Evolutionary conservation across 2,113 vertebrate genomes (phyloP).

Genomic region (Herpailurus yagouaroundi): DNA sequence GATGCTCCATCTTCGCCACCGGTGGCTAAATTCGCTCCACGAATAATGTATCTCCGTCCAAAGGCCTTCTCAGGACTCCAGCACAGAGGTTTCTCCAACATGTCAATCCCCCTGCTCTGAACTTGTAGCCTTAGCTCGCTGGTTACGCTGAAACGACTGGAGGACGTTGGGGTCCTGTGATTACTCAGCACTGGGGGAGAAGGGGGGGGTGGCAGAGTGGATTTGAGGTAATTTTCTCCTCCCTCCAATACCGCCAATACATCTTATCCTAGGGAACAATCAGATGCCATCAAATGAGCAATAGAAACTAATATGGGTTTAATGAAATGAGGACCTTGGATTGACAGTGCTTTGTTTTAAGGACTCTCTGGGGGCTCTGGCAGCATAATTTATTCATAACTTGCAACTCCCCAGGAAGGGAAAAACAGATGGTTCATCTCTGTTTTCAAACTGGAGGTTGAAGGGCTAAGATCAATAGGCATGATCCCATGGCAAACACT

Average conservation of each 20-base stretch:
- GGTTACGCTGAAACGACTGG: neutral
- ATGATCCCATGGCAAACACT: neutral
- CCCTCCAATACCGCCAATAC: neutral
- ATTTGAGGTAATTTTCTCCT: neutral
- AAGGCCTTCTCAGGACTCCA: neutral
- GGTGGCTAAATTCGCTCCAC: neutral
- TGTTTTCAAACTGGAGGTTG: constrained; percentile 51
- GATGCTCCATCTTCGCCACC: neutral
- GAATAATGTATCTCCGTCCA: neutral
- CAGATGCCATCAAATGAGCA: constrained; percentile 48
- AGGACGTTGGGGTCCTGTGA: neutral
- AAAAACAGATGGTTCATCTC: constrained; percentile 70
- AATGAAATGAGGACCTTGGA: constrained; percentile 60
- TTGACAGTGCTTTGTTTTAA: constrained; percentile 62
- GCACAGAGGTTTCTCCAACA: neutral
- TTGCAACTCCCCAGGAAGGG: constrained; percentile 55
- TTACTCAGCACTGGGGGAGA: neutral
- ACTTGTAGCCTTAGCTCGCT: neutral
- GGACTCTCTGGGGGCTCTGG: constrained; percentile 51
- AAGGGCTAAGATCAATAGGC: constrained; percentile 65
- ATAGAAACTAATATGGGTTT: constrained; percentile 61
- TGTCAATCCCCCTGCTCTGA: neutral
- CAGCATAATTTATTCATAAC: constrained; percentile 68
- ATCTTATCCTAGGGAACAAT: constrained; percentile 26
- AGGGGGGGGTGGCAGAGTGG: neutral